Conservation (phyloP, 2,888 invertebrate genomes). For the Taphrorychus bicolor region DNA sequence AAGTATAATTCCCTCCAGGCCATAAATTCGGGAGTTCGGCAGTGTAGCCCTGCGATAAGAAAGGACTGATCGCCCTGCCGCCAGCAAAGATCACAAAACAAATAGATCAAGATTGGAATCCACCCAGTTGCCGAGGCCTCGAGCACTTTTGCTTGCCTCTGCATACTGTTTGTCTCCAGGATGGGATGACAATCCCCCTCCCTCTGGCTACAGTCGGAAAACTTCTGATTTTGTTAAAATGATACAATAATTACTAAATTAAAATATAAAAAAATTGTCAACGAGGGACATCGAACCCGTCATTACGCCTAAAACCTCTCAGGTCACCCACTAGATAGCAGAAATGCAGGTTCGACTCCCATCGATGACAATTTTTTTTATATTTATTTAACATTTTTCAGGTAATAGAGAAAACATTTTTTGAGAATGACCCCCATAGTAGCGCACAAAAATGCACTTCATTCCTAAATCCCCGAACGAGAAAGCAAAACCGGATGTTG, state of each 20-base stretch:
- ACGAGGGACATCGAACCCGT: no score
- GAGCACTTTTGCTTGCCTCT: slow-evolving; percentile 55
- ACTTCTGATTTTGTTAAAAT: no score
- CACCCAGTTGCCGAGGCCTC: slow-evolving; percentile 47
- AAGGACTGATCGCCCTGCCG: slow-evolving; percentile 57
- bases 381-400: no score
- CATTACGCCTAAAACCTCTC: no score
- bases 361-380: no score
- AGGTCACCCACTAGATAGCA: no score
- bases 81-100: slow-evolving; percentile 60
- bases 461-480: slow-evolving; percentile 48
- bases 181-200: no score
- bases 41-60: slow-evolving; percentile 58
- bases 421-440: neutral
- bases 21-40: slow-evolving; percentile 45
- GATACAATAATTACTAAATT: no score
- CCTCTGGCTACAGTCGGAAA: no score
- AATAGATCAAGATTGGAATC: slow-evolving; percentile 59
- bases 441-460: slow-evolving; percentile 51
- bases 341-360: no score
- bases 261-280: no score
- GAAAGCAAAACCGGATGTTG: slow-evolving; percentile 59
- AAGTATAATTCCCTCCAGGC: slow-evolving; percentile 38
- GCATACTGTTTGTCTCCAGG: slow-evolving; percentile 50
- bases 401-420: neutral